Evolutionary conservation across 2,113 vertebrate genomes (phyloP).

Genomic region (Gulo gulo): DNA sequence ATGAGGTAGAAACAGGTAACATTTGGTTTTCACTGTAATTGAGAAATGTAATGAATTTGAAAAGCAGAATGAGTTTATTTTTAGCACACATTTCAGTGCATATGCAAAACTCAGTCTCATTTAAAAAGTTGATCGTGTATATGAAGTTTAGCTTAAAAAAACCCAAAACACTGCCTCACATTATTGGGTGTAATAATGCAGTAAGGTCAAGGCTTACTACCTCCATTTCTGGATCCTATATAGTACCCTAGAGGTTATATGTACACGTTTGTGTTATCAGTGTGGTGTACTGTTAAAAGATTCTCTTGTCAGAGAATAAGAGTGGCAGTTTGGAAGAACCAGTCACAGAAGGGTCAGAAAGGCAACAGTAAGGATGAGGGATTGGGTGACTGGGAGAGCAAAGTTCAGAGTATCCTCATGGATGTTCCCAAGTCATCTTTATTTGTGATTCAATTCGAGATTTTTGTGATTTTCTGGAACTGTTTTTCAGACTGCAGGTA

Average conservation of each 20-base stretch:
- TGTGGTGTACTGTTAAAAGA: background rate
- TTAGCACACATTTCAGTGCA: background rate
- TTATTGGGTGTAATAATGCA: background rate
- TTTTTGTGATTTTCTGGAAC: background rate
- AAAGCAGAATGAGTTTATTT: background rate
- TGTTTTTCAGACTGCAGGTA: background rate
- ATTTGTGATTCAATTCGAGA: background rate
- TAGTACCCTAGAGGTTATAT: background rate
- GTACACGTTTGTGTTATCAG: background rate
- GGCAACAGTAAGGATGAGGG: background rate
- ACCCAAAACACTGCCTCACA: background rate
- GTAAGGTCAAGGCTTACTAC: background rate
- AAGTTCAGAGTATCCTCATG: background rate
- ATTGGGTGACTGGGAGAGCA: background rate
- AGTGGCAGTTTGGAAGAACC: background rate
- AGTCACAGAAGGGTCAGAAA: background rate
- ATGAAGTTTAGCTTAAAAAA: background rate
- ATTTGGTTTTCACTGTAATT: background rate
- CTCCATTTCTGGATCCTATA: background rate
- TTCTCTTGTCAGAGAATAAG: background rate
- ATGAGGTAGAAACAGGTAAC: background rate
- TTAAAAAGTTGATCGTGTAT: background rate
- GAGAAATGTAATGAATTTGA: background rate
- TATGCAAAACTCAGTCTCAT: background rate
- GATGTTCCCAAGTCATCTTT: background rate